Percentiles rank a stretch among this genome's conserved stretches.
Conservation (phyloP, 2,888 invertebrate genomes). For the Platerodrilus igneus region DNA sequence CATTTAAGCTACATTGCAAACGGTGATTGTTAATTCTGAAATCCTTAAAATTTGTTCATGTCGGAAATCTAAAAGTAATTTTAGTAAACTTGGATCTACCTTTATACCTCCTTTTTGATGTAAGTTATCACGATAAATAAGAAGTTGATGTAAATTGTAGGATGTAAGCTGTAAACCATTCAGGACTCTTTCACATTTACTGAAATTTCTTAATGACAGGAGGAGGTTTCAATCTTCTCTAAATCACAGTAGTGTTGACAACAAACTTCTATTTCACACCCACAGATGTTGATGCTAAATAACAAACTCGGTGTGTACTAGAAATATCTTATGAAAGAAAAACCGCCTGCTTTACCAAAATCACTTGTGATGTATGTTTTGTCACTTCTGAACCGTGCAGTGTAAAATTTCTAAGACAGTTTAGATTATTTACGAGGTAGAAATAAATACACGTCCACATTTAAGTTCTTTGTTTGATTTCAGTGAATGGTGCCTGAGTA, state of each 20-base stretch:
- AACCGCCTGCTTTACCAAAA: no score
- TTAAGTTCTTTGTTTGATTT: constrained; percentile 8
- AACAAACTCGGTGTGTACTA: no score
- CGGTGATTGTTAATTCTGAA: no score
- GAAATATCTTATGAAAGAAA: no score
- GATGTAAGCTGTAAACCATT: constrained; percentile 22
- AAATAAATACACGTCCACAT: constrained; percentile 10
- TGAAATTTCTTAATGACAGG: constrained; percentile 22
- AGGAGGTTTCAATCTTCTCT: constrained; percentile 20
- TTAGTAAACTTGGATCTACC: no score
- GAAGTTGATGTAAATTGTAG: no score
- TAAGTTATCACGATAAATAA: no score
- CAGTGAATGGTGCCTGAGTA: constrained; percentile 5
- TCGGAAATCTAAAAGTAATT: no score
- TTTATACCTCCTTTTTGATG: no score
- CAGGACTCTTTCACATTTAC: constrained; percentile 22
- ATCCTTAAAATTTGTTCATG: no score
- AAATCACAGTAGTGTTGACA: constrained; percentile 24
- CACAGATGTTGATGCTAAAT: constrained; percentile 14
- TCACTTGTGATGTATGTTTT: constrained; percentile 22
- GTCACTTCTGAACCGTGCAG: constrained; percentile 20
- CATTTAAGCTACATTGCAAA: no score
- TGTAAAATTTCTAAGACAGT: constrained; percentile 21
- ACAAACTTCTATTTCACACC: constrained; percentile 14
- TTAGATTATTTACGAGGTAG: constrained; percentile 20